Evolutionary conservation across 2,888 invertebrate genomes (phyloP).

Genomic region (Drosophila kuntzei): DNA sequence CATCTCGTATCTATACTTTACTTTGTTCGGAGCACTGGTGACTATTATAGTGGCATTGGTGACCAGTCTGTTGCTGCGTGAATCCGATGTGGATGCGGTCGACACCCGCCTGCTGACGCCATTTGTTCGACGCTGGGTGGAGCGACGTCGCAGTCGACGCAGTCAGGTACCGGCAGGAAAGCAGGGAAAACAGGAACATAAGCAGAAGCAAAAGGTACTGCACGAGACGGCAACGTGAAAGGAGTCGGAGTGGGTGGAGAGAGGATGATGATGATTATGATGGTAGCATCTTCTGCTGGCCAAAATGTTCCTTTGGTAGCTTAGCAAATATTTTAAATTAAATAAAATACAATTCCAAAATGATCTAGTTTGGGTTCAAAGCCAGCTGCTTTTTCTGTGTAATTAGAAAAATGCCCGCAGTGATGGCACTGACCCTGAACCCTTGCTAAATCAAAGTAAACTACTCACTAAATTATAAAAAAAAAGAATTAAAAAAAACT

Average conservation of each 20-base stretch:
- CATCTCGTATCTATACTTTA: constrained; percentile 93
- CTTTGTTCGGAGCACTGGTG: constrained; percentile 87
- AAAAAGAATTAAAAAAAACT: constrained; percentile 13
- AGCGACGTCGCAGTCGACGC: constrained; percentile 53
- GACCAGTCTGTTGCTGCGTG: constrained; percentile 86
- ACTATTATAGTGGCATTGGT: constrained; percentile 87
- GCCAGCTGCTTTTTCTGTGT: constrained; percentile 48
- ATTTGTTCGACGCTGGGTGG: constrained; percentile 88
- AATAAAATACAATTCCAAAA: constrained; percentile 68
- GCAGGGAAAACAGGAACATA: constrained; percentile 6
- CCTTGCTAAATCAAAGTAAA: constrained; percentile 64
- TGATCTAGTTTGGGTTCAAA: constrained; percentile 69
- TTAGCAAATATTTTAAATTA: constrained; percentile 70
- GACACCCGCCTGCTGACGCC: constrained; percentile 89
- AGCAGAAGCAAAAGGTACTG: constrained; percentile 27
- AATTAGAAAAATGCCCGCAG: constrained; percentile 77
- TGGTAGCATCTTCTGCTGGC: constrained; percentile 23
- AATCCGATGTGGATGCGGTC: constrained; percentile 87
- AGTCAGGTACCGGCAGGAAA: constrained; percentile 44
- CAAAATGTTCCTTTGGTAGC: constrained; percentile 70
- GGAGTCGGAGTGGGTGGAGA: neutral
- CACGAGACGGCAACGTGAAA: constrained; percentile 68
- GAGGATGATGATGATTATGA: neutral
- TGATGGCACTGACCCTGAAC: constrained; percentile 35
- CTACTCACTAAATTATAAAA: constrained; percentile 42